A percentile compares a stretch with the other conserved stretches of the same genome.
These are phyloP conservation scores for Spilarctia lutea DNA, from an alignment of 2,888 invertebrate genomes.

Conservation along the genomic window DNA sequence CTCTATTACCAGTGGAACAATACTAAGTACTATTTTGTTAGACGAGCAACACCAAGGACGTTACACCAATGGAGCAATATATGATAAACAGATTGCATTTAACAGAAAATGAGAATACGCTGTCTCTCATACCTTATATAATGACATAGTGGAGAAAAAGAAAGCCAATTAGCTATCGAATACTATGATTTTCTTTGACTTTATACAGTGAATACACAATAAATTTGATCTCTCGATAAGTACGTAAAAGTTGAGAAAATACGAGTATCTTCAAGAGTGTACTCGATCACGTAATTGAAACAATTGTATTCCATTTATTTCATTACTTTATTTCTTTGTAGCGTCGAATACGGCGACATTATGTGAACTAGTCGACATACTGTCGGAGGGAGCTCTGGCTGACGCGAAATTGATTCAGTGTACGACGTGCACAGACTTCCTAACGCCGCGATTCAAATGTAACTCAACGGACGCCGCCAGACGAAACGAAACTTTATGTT, in stretches of 20 bases:
- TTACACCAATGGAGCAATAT: neutral
- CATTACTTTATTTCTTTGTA: slow-evolving; percentile 36
- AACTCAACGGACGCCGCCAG: slow-evolving; percentile 63
- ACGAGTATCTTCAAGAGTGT: slow-evolving; percentile 16
- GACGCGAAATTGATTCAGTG: slow-evolving; percentile 84
- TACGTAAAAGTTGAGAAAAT: neutral
- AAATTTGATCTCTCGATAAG: neutral
- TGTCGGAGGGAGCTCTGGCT: slow-evolving; percentile 69
- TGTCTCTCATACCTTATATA: neutral
- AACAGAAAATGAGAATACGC: neutral
- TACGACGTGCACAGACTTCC: slow-evolving; percentile 78
- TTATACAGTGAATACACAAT: neutral
- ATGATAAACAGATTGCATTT: neutral
- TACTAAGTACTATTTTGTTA: neutral
- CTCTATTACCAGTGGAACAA: neutral
- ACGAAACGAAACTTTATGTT: slow-evolving; percentile 76
- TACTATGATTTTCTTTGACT: neutral
- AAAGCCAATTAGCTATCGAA: too few relatives aligned
- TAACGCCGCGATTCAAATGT: slow-evolving; percentile 76
- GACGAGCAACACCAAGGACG: neutral
- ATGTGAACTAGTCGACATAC: slow-evolving; percentile 59
- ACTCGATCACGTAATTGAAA: slow-evolving; percentile 33
- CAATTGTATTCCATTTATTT: slow-evolving; percentile 32
- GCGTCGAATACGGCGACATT: slow-evolving; percentile 53
- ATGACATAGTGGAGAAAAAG: neutral